These are phyloP conservation scores for Limnephilus rhombicus DNA, from an alignment of 2,888 invertebrate genomes.

Conservation along the genomic window DNA sequence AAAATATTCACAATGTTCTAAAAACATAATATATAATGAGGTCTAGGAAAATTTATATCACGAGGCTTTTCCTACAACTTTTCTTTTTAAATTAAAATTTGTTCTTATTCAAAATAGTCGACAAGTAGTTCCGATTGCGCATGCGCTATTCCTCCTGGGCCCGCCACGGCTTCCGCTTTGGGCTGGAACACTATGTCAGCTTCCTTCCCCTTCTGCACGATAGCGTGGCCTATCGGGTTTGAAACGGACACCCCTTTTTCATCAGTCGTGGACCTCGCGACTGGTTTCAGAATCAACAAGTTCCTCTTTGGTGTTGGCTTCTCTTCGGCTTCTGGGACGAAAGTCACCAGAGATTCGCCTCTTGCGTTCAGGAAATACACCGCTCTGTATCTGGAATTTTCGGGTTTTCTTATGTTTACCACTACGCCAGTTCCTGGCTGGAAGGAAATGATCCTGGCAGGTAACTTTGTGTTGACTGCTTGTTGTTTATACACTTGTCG, in stretches of 20 bases:
- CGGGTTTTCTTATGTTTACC: constrained; percentile 24
- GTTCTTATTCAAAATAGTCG: constrained; percentile 70
- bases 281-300: constrained; percentile 79
- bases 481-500: background rate
- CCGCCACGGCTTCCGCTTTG: constrained; percentile 84
- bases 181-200: constrained; percentile 83
- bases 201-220: constrained; percentile 79
- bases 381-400: constrained; percentile 13
- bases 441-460: background rate
- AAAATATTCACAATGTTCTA: background rate
- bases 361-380: constrained; percentile 6
- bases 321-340: background rate
- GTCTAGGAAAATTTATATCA: background rate
- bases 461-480: background rate
- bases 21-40: background rate
- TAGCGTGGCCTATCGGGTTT: constrained; percentile 82
- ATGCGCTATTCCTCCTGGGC: constrained; percentile 87
- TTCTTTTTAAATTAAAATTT: background rate
- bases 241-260: constrained; percentile 83
- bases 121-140: constrained; percentile 85
- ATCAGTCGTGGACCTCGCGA: constrained; percentile 82
- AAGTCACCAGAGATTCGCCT: constrained; percentile 2
- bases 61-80: background rate
- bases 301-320: background rate
- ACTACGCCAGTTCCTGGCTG: background rate